Conservation (phyloP, 1,140 invertebrate genomes). For the Triops cancriformis region DNA sequence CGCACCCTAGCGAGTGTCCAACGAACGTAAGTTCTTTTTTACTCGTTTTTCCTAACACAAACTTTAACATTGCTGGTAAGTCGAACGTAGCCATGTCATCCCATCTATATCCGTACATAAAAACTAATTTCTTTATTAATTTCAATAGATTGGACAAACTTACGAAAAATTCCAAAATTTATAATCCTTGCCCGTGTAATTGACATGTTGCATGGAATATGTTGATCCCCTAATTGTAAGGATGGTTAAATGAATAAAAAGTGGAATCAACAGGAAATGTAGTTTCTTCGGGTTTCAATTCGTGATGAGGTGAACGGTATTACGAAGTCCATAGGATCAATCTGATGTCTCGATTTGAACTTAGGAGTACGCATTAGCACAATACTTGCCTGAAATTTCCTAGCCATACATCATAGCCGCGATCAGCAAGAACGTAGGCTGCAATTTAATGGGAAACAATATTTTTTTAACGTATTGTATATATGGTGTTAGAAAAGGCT, state of each 20-base stretch:
- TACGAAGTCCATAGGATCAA: too few relatives aligned
- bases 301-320: too few relatives aligned
- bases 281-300: neutral
- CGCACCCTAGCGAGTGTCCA: conserved; percentile 55
- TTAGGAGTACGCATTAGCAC: neutral
- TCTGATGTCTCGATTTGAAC: too few relatives aligned
- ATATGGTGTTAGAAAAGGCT: neutral
- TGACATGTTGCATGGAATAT: neutral
- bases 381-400: conserved; percentile 47
- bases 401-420: conserved; percentile 64
- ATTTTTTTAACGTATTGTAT: neutral
- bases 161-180: neutral
- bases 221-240: neutral
- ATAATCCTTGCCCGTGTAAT: neutral
- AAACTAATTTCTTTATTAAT: neutral
- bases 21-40: conserved; percentile 42
- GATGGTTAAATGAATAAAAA: neutral
- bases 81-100: conserved; percentile 53
- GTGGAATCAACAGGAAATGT: neutral
- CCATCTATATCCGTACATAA: conserved; percentile 44
- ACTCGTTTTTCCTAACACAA: conserved; percentile 34
- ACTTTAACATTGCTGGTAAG: conserved; percentile 47
- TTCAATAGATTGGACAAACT: neutral
- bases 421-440: conserved; percentile 56
- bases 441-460: neutral